Percentiles rank a stretch among this genome's conserved stretches.
phyloP scores from a whole-genome alignment of 2,113 vertebrate genomes.

The Delphinus delphis region DNA sequence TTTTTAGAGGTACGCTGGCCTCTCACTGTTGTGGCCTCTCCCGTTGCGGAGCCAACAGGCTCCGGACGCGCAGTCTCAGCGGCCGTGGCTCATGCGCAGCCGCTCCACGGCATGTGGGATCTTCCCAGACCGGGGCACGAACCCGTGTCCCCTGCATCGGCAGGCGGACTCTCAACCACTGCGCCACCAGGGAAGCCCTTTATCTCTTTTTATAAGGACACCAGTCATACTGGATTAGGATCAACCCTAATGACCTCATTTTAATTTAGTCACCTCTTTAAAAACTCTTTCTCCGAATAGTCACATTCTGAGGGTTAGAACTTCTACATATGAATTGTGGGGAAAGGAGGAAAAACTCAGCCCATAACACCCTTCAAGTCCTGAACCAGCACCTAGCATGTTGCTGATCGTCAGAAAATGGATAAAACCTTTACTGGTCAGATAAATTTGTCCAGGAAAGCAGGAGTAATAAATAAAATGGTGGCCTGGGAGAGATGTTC shows the following conservation, averaged over 20 bases:
- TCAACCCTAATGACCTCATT: not conserved
- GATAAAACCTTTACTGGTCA: not conserved
- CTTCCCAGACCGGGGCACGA: too few species aligned
- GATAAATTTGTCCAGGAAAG: constrained; percentile 1
- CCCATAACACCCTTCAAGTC: not conserved
- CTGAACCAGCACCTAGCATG: not conserved
- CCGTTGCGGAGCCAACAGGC: too few species aligned
- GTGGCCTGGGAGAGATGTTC: not conserved
- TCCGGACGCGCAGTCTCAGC: too few species aligned
- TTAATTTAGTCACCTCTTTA: not conserved
- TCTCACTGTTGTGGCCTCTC: too few species aligned
- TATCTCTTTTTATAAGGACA: not conserved
- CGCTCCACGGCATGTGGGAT: too few species aligned
- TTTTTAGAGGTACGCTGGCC: too few species aligned
- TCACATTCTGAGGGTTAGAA: not conserved
- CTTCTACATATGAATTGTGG: not conserved
- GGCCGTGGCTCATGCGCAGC: too few species aligned
- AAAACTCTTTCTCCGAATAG: not conserved
- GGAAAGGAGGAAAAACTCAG: not conserved
- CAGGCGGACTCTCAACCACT: too few species aligned
- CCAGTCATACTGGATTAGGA: not conserved
- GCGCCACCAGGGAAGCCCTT: not conserved
- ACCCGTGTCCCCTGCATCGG: too few species aligned
- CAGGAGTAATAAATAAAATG: not conserved
- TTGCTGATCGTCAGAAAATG: not conserved